Conservation (phyloP, 2,113 vertebrate genomes). For the Chloroceryle aenea region DNA sequence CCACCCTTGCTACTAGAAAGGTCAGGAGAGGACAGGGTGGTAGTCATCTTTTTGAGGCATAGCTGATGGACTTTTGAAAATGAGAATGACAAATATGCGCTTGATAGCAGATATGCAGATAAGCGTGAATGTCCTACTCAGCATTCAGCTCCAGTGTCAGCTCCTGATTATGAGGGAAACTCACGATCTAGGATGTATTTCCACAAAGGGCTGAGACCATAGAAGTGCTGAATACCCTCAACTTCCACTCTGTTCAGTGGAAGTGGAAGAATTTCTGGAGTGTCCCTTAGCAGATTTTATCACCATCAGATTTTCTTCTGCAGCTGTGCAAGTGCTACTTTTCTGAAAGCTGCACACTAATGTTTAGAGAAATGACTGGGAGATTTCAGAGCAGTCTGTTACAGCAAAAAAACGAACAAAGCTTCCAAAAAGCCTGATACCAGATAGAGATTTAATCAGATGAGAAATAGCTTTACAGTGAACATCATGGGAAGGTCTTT, state of each 20-base stretch:
- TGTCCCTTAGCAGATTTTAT: background rate
- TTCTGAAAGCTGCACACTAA: background rate
- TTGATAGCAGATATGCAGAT: conserved; percentile 52
- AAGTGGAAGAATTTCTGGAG: background rate
- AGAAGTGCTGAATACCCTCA: background rate
- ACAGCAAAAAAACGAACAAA: background rate
- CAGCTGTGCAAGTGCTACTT: background rate
- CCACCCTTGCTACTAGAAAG: background rate
- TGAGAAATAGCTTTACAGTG: background rate
- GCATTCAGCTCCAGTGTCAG: conserved; percentile 11
- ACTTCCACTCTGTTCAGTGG: background rate
- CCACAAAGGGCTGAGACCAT: background rate
- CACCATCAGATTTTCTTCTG: background rate
- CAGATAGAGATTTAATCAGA: background rate
- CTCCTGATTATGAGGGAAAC: background rate
- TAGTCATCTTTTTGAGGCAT: background rate
- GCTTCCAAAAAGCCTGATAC: background rate
- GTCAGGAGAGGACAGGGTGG: conserved; percentile 3
- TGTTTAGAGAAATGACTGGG: background rate
- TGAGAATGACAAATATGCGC: conserved; percentile 59
- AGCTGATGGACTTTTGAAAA: conserved; percentile 46
- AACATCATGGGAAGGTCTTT: background rate
- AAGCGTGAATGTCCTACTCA: conserved; percentile 31
- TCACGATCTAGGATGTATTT: background rate
- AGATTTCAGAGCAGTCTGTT: background rate